phyloP scores from a whole-genome alignment of 2,888 invertebrate species.

The Tribolium freemani region DNA sequence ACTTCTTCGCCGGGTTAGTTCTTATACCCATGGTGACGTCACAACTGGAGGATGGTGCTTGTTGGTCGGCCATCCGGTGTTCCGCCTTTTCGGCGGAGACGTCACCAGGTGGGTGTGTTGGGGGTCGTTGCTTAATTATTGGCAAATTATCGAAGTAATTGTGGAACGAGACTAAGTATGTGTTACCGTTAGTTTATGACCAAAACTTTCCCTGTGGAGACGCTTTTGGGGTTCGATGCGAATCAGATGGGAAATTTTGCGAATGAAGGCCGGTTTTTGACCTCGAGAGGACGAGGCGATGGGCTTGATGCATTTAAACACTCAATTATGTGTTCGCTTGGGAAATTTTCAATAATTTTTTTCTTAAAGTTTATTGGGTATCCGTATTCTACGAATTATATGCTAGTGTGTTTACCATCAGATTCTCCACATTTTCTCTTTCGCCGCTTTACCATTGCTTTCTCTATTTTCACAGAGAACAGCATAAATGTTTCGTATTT shows the following conservation, averaged over 20 bases:
- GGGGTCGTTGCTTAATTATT: neutral
- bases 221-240: conserved; percentile 13
- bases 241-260: conserved; percentile 45
- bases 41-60: conserved; percentile 39
- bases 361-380: neutral
- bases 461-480: neutral
- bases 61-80: neutral
- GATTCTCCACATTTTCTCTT: neutral
- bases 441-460: neutral
- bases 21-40: conserved; percentile 65
- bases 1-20: conserved; percentile 59
- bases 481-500: no score
- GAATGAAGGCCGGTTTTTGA: conserved; percentile 55
- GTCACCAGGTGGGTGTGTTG: neutral
- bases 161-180: conserved; percentile 24
- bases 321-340: no score
- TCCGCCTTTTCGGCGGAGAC: neutral
- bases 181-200: conserved; percentile 39
- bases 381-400: neutral
- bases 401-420: neutral
- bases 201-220: conserved; percentile 39
- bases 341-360: no score
- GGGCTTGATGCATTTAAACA: no score
- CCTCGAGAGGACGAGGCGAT: conserved; percentile 34
- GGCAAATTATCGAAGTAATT: conserved; percentile 7